Evolutionary conservation across 2,888 invertebrate species (phyloP).

Genomic region (Taphrorychus bicolor): DNA sequence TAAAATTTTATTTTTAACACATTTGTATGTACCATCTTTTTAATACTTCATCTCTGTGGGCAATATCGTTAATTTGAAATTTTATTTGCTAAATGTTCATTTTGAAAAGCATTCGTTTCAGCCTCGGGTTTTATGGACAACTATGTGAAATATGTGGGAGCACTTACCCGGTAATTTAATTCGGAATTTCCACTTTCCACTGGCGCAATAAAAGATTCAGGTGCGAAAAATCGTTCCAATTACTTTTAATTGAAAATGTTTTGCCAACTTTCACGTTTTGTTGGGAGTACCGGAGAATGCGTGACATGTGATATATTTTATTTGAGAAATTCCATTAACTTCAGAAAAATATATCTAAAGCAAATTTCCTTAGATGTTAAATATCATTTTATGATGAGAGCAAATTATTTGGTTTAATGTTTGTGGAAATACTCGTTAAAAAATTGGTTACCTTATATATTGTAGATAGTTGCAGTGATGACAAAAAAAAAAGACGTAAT

Average conservation of each 20-base stretch:
- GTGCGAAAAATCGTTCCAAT: constrained; percentile 20
- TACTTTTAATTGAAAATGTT: constrained; percentile 22
- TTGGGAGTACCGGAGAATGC: neutral
- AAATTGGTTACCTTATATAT: too few relatives aligned
- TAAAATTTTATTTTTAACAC: too few relatives aligned
- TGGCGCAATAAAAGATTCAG: constrained; percentile 15
- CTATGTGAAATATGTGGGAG: constrained; percentile 9
- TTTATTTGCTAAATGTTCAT: neutral
- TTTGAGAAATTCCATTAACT: neutral
- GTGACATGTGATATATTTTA: neutral
- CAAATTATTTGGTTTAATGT: too few relatives aligned
- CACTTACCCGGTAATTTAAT: constrained; percentile 10
- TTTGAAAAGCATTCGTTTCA: neutral
- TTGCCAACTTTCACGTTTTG: constrained; percentile 8
- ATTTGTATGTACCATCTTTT: too few relatives aligned
- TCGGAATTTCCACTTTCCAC: constrained; percentile 3
- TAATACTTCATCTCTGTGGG: too few relatives aligned
- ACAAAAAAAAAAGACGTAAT: too few relatives aligned
- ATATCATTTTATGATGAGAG: too few relatives aligned
- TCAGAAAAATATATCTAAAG: too few relatives aligned
- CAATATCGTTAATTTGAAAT: neutral
- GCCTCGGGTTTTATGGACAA: neutral
- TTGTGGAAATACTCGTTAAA: too few relatives aligned
- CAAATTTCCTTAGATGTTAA: too few relatives aligned
- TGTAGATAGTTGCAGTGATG: too few relatives aligned